Percentiles rank a stretch among this genome's conserved stretches.
Conservation (phyloP, 2,113 vertebrate species). For the Anthoscopus minutus region DNA sequence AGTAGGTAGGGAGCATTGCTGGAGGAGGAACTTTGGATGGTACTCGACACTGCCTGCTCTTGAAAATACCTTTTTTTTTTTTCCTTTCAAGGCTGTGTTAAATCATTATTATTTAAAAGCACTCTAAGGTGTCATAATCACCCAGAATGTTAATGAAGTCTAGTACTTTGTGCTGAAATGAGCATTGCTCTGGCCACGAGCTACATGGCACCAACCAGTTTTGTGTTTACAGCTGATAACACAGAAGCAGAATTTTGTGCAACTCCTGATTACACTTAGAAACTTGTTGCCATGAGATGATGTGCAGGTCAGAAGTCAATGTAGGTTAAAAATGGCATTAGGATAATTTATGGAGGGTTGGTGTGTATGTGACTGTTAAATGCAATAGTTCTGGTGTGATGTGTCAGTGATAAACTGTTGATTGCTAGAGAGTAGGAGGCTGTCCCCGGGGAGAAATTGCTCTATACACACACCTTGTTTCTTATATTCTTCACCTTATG, state of each 20-base stretch:
- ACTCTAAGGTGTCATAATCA: neutral
- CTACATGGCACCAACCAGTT: neutral
- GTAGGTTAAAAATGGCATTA: neutral
- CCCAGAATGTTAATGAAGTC: neutral
- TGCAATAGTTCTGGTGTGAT: neutral
- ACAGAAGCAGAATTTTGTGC: neutral
- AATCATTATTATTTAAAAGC: neutral
- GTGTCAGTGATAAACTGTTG: neutral
- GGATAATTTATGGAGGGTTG: neutral
- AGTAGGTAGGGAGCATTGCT: neutral
- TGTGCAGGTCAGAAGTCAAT: neutral
- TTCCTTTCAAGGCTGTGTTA: neutral
- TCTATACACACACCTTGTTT: neutral
- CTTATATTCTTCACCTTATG: neutral
- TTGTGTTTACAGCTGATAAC: neutral
- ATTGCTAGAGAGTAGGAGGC: neutral
- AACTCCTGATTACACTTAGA: neutral
- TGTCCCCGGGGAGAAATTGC: neutral
- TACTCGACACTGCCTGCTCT: neutral
- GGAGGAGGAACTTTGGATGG: neutral
- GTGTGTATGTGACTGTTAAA: neutral
- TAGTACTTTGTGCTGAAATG: neutral
- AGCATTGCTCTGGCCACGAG: neutral
- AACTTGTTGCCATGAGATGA: neutral
- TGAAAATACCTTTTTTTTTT: neutral